Conservation (phyloP, 2,888 invertebrate genomes). For the Cynaeus angustus region DNA sequence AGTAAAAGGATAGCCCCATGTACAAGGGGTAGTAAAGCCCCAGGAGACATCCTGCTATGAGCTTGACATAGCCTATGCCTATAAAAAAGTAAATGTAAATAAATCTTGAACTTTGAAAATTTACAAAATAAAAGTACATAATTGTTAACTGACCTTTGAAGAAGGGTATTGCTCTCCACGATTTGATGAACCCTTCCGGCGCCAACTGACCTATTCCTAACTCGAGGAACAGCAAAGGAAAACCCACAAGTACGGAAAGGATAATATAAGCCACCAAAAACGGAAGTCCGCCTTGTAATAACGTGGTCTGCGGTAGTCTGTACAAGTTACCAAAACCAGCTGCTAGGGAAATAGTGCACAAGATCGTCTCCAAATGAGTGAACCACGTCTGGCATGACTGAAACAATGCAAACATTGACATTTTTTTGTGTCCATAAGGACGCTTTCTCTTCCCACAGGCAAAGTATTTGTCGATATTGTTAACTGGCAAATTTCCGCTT, state of each 20-base stretch:
- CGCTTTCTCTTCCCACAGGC: constrained; percentile 43
- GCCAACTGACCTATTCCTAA: constrained; percentile 79
- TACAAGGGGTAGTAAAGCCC: constrained; percentile 76
- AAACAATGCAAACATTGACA: constrained; percentile 54
- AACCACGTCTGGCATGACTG: constrained; percentile 70
- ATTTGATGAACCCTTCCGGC: constrained; percentile 78
- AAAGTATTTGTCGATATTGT: constrained; percentile 19
- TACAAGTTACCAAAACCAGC: constrained; percentile 75
- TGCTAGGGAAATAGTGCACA: constrained; percentile 75
- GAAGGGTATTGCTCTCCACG: constrained; percentile 80
- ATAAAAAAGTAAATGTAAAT: constrained; percentile 64
- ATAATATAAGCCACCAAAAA: constrained; percentile 74
- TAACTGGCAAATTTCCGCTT: constrained; percentile 42
- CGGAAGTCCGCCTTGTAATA: constrained; percentile 76
- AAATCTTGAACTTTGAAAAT: too few species aligned
- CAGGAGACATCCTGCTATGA: constrained; percentile 74
- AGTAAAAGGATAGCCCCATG: constrained; percentile 74
- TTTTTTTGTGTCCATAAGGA: constrained; percentile 23
- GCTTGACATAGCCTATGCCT: constrained; percentile 78
- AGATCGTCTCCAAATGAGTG: constrained; percentile 69
- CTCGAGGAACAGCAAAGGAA: constrained; percentile 77
- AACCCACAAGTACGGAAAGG: constrained; percentile 73
- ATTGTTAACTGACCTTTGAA: constrained; percentile 74
- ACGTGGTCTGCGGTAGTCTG: constrained; percentile 76
- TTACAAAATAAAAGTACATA: too few species aligned